Evolutionary conservation across 2,888 invertebrate genomes (phyloP).

Genomic region (Melangyna quadrimaculata): DNA sequence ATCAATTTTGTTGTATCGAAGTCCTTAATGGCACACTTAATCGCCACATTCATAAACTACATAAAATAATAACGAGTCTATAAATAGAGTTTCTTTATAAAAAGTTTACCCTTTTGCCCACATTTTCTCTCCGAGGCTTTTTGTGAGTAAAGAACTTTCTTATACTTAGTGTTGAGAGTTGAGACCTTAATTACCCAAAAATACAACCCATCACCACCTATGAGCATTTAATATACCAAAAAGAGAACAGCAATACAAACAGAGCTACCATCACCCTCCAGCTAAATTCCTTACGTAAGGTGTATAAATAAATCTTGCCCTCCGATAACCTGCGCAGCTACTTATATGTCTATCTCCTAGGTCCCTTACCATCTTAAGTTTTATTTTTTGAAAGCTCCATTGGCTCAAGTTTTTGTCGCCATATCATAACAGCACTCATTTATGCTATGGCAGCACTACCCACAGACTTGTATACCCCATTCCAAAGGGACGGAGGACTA

Average conservation of each 20-base stretch:
- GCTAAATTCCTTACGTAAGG: not conserved
- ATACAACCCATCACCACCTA: not conserved
- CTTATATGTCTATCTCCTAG: constrained; percentile 4
- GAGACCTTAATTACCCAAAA: constrained; percentile 1
- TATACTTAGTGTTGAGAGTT: not conserved
- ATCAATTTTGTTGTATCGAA: constrained; percentile 1
- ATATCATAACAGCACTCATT: constrained; percentile 45
- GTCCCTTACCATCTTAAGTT: constrained; percentile 2
- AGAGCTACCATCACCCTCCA: not conserved
- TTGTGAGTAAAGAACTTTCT: not conserved
- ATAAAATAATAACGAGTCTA: constrained; percentile 29
- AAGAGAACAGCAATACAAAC: not conserved
- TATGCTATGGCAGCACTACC: constrained; percentile 29
- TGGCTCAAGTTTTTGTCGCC: constrained; percentile 55
- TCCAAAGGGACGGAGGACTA: not conserved
- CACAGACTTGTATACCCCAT: not conserved
- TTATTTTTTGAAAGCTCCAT: constrained; percentile 53
- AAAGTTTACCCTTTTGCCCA: not conserved
- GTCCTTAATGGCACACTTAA: constrained; percentile 8
- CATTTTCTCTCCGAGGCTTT: not conserved
- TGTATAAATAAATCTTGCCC: not conserved
- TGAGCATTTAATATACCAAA: not conserved
- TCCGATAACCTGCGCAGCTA: constrained; percentile 4
- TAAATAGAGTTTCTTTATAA: not conserved
- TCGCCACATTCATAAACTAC: constrained; percentile 6